Conservation (phyloP, 2,113 vertebrate species). For the Cervus canadensis region DNA sequence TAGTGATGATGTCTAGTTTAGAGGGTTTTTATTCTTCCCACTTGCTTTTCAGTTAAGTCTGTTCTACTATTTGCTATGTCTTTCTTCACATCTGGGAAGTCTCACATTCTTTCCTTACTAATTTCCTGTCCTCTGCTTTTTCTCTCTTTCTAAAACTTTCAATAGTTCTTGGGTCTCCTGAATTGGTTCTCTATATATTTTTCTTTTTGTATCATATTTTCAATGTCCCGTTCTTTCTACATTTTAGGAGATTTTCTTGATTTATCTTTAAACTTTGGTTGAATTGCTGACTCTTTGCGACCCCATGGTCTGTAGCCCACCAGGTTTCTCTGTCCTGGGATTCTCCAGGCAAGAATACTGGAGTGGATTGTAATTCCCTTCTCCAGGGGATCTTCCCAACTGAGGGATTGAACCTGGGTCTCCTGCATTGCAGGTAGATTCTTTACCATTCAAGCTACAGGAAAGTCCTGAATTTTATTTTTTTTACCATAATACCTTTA, state of each 20-base stretch:
- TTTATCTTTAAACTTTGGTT: neutral
- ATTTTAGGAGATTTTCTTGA: neutral
- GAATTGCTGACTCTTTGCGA: neutral
- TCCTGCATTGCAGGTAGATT: neutral
- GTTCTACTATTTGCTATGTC: neutral
- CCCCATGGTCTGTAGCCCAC: neutral
- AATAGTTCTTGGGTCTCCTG: neutral
- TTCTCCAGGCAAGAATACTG: neutral
- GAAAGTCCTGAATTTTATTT: neutral
- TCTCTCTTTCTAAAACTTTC: conserved; percentile 8
- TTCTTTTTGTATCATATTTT: neutral
- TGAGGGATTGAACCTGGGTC: neutral
- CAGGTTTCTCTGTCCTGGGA: neutral
- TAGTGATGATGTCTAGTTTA: neutral
- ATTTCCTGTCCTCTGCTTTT: neutral
- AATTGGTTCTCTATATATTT: neutral
- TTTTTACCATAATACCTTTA: neutral
- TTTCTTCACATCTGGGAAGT: neutral
- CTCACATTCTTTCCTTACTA: neutral
- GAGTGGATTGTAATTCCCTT: neutral
- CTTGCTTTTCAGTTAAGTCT: neutral
- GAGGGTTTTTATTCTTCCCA: neutral
- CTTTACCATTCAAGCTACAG: neutral
- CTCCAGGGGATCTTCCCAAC: neutral
- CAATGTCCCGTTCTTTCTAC: neutral